Conservation (phyloP, 2,113 vertebrate genomes). For the Oxyura jamaicensis region DNA sequence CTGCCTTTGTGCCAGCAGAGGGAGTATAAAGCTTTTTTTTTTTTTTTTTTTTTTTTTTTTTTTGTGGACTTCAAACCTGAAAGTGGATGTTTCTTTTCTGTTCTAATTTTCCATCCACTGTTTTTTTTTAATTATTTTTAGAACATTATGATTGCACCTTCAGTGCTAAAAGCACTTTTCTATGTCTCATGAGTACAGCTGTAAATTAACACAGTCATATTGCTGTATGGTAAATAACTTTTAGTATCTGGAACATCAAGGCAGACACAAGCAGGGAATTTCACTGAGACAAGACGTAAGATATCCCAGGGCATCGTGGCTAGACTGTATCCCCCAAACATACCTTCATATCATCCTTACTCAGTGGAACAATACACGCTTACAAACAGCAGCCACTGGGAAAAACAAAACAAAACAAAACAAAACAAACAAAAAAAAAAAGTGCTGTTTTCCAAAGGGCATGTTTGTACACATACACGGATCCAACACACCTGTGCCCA, state of each 20-base stretch:
- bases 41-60: conserved; percentile 2
- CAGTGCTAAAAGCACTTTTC: neutral
- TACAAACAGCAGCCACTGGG: neutral
- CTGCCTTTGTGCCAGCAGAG: conserved; percentile 72
- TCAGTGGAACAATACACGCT: neutral
- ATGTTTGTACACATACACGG: neutral
- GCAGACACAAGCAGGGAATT: neutral
- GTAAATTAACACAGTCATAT: neutral
- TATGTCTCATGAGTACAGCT: neutral
- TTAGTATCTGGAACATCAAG: neutral
- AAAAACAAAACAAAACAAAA: no score
- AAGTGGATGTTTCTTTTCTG: neutral
- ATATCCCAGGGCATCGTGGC: neutral
- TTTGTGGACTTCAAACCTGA: neutral
- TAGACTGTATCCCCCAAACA: neutral
- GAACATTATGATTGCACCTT: neutral
- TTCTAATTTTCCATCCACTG: no score
- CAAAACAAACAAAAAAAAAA: no score
- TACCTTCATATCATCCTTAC: neutral
- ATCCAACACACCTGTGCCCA: neutral
- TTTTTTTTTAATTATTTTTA: neutral
- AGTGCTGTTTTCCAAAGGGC: neutral
- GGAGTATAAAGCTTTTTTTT: conserved; percentile 66
- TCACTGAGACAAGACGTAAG: neutral
- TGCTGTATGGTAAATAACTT: neutral